phyloP scores from a whole-genome alignment of 2,888 invertebrate species.

The Serrognathus titanus region DNA sequence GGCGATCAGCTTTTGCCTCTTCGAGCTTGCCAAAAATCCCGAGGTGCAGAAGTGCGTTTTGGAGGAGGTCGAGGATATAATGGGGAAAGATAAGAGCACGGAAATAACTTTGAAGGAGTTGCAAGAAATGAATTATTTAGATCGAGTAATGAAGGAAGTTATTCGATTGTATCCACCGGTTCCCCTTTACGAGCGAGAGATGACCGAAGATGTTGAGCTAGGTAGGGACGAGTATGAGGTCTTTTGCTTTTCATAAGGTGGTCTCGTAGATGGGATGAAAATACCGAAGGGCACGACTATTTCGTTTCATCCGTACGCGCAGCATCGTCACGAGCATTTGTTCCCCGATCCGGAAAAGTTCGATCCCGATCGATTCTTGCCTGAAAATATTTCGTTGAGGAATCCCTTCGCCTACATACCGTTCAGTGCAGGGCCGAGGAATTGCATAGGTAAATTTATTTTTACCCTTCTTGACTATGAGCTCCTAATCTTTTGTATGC shows the following conservation, averaged over 20 bases:
- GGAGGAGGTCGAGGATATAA: constrained; percentile 34
- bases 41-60: constrained; percentile 46
- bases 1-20: constrained; percentile 53
- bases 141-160: constrained; percentile 57
- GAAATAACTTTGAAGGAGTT: constrained; percentile 38
- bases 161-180: constrained; percentile 56
- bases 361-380: constrained; percentile 17
- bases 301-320: constrained; percentile 15
- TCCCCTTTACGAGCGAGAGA: constrained; percentile 50
- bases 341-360: constrained; percentile 17
- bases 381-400: constrained; percentile 10
- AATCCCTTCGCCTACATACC: constrained; percentile 18
- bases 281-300: constrained; percentile 16
- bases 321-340: constrained; percentile 12
- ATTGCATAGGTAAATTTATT: constrained; percentile 14
- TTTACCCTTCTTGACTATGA: not conserved
- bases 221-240: constrained; percentile 11
- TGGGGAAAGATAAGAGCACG: constrained; percentile 33
- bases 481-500: not conserved
- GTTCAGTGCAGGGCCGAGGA: constrained; percentile 18
- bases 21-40: constrained; percentile 51
- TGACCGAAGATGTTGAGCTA: constrained; percentile 45
- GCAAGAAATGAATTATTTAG: constrained; percentile 52
- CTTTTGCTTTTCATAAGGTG: not conserved
- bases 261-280: constrained; percentile 14